These are phyloP conservation scores for Chelonia mydas DNA, from an alignment of 2,797 vertebrate genomes.

Conservation along the genomic window DNA sequence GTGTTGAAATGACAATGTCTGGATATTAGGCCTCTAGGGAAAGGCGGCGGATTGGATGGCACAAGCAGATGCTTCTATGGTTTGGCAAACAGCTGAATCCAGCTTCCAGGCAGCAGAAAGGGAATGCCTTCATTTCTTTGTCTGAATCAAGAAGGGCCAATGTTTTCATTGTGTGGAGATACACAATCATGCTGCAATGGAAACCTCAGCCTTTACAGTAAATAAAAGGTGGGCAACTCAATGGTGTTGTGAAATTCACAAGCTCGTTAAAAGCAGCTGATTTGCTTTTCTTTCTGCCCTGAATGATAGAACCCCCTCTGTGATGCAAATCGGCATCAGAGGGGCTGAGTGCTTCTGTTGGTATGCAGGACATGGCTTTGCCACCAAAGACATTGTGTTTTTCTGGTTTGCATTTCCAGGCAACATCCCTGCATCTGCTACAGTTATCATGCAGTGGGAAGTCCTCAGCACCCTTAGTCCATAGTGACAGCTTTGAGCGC, in stretches of 20 bases:
- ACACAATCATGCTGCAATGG: neutral
- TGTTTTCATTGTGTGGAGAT: neutral
- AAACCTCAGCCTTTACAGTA: neutral
- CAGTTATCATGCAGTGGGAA: neutral
- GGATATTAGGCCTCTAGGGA: neutral
- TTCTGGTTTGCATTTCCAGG: neutral
- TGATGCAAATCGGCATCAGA: constrained; percentile 18
- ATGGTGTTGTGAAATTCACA: constrained; percentile 16
- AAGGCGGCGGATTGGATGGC: neutral
- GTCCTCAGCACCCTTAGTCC: accelerated
- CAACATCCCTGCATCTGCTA: neutral
- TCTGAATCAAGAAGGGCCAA: neutral
- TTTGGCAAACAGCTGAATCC: neutral
- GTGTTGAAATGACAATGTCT: constrained; percentile 33
- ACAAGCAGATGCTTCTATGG: constrained; percentile 39
- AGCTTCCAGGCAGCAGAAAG: neutral
- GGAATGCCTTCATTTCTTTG: constrained; percentile 8
- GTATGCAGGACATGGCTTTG: neutral
- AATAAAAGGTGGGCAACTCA: constrained; percentile 44
- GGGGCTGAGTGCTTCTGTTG: neutral
- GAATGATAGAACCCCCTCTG: neutral
- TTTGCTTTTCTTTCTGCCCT: neutral
- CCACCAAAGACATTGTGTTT: neutral
- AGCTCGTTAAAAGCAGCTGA: neutral
- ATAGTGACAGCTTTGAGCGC: neutral